phyloP scores from a whole-genome alignment of 2,113 vertebrate genomes.

The Ahaetulla prasina region DNA sequence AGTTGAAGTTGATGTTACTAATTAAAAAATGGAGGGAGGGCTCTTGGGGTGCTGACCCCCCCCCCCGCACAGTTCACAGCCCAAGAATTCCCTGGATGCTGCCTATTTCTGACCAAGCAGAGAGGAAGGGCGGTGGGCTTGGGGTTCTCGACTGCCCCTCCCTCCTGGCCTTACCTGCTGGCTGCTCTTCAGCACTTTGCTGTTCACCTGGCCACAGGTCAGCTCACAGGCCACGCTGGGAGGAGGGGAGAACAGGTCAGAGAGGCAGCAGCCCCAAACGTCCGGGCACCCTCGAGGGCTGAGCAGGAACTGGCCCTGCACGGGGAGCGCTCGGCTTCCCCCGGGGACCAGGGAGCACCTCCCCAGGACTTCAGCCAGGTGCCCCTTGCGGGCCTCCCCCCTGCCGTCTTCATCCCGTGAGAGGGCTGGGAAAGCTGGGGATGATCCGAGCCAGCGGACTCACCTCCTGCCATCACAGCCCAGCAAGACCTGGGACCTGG shows the following conservation, averaged over 20 bases:
- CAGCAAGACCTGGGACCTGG: conserved; percentile 80
- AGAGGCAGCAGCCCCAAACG: not conserved
- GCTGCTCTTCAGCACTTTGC: conserved; percentile 94
- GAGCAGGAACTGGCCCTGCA: not conserved
- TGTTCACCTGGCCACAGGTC: conserved; percentile 85
- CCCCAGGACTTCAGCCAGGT: not conserved
- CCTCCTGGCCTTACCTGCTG: conserved; percentile 77
- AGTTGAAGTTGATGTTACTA: no score
- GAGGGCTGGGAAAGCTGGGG: not conserved
- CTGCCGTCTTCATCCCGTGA: not conserved
- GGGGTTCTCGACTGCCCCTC: not conserved
- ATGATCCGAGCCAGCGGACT: not conserved
- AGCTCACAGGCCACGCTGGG: conserved; percentile 80
- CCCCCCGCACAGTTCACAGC: no score
- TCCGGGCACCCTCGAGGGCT: not conserved
- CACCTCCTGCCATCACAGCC: conserved; percentile 82
- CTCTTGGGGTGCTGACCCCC: no score
- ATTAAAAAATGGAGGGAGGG: no score
- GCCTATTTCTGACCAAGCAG: no score
- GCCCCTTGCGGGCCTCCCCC: not conserved
- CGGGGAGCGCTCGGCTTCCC: not conserved
- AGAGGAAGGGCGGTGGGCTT: rapidly evolving
- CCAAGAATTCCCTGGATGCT: not conserved
- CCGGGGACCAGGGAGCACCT: not conserved
- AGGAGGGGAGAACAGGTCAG: not conserved